Base-by-base conservation (phyloP, 2,888 invertebrate genomes). In the Pristionchus arcanus region DNA sequence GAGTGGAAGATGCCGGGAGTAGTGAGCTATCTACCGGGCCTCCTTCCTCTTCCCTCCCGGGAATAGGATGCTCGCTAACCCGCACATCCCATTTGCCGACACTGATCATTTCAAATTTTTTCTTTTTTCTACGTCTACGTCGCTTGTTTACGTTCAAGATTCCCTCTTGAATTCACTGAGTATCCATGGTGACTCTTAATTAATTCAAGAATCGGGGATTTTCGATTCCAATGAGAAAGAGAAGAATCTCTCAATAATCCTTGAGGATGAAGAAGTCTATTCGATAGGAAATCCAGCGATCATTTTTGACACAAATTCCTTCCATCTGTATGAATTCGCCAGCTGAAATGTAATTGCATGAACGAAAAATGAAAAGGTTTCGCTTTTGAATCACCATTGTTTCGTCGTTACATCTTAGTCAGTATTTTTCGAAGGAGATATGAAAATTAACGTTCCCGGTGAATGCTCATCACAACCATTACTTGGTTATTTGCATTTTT, bases 161-260 rank as follows among this genome's bases (percentile, higher is more conserved):
- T 25, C 25, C 19, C 31, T 68, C 31, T 68, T 28, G 15, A 28
- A 25, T 25, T 68, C 15, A 28, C 2, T 9, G 42, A 42, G 42
- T 49, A 7, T 49, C 42, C 68, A 28, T 31, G 68, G 68, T 2
- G 9, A 68, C 15, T 77, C 15, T 16, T 37, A 19, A 77, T 21
- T 42, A 34, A 28, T 86, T 28, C 34, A 28, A 16, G 86, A 86
- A 34, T 59, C 86, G 31, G 66, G 59, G n/a, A 5, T 37, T 11
- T 55, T 84, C 83, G 19, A 84, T 31, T 34, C 86, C 16, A 25
- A 21, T 31, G 63, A 59, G 21, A 37, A 59, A 25, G 63, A 86
- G 34, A 86, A 63, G 86, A 86, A 86, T 63, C 86, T 86, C 31
- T 86, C 86, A 9, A 66, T 86, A 37, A 86, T 86, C 37, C 86